These are phyloP conservation scores for Cygnus buccinator DNA, from an alignment of 2,113 vertebrate species.

Conservation along the genomic window DNA sequence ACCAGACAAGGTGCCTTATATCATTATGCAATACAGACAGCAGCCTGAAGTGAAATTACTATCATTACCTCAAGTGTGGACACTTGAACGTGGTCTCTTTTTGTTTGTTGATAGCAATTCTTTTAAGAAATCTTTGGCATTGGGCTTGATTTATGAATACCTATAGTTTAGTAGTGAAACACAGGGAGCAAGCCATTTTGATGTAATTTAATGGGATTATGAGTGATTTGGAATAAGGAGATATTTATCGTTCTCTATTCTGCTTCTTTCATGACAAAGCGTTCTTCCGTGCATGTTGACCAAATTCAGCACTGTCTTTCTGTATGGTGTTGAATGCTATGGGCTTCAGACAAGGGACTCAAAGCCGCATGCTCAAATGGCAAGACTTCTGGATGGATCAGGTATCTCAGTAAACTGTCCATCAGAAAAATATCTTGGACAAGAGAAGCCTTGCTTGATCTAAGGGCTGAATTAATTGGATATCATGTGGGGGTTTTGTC, in stretches of 20 bases:
- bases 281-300: not conserved
- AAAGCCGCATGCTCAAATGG: not conserved
- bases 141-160: not conserved
- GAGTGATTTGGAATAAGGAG: not conserved
- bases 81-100: not conserved
- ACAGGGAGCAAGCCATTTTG: not conserved
- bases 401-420: not conserved
- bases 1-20: not conserved
- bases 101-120: not conserved
- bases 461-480: not conserved
- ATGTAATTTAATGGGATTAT: not conserved
- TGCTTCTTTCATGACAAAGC: not conserved
- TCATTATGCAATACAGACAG: not conserved
- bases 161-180: not conserved
- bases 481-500: rapidly evolving
- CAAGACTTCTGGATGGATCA: not conserved
- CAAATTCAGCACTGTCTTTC: not conserved
- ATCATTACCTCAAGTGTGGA: not conserved
- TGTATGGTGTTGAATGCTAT: not conserved
- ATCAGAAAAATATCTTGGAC: not conserved
- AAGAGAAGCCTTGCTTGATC: not conserved
- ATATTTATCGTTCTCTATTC: rapidly evolving
- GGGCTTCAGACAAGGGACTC: not conserved
- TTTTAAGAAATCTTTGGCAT: not conserved
- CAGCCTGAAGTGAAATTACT: not conserved